Base-by-base conservation (phyloP, 2,888 invertebrate genomes). In the Frankliniella intonsa region DNA sequence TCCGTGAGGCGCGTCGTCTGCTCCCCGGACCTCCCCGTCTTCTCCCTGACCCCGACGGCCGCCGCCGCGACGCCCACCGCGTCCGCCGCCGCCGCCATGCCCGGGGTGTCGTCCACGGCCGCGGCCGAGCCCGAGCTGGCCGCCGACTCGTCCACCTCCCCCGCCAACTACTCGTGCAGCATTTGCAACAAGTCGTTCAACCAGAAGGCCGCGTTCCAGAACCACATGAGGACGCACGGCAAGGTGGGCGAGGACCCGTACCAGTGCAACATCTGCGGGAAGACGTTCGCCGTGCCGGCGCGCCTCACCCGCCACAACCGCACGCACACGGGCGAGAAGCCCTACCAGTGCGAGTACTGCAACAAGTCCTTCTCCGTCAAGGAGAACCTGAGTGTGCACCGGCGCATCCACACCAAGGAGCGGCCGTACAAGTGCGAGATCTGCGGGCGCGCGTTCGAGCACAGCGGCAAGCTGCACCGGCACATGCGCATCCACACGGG, bases 401-500 rank as follows among this genome's bases (percentile, higher is more conserved):
- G 90, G 76, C 92, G 97, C 83, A 96, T 96, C 84, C 97, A 97
- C 88, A 97, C 96, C 83, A 96, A 96, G 88, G 96, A 96, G 88
- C 91, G 96, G 1, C 96, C 96, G 0, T 96, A 96, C 89, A 94
- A 95, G 86, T 97, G 96, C 87, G 93, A 94, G 84, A 95, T 96
- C 5, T 97, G 96, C 87, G 94, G 93, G 17, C 91, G 96, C 8
- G 96, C 96, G 0, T 97, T 97, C 86, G 96, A 96, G 87, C 96
- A 96, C 87, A 95, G 95, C 83, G 96, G 96, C 9, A 96, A 96
- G 87, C 89, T 96, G 82, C 96, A 96, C 87, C 92, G 96, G 50
- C 97, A 97, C 88, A 96, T 96, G 91, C 91, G 96, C 83, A 96
- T 96, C 85, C 96, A 97, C 87, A 96, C 96, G 0, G 94, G 96